Evolutionary conservation across 2,113 vertebrate species (phyloP), one percentile per base, ranked within the genome.

Genomic region (Agelaius phoeniceus): DNA sequence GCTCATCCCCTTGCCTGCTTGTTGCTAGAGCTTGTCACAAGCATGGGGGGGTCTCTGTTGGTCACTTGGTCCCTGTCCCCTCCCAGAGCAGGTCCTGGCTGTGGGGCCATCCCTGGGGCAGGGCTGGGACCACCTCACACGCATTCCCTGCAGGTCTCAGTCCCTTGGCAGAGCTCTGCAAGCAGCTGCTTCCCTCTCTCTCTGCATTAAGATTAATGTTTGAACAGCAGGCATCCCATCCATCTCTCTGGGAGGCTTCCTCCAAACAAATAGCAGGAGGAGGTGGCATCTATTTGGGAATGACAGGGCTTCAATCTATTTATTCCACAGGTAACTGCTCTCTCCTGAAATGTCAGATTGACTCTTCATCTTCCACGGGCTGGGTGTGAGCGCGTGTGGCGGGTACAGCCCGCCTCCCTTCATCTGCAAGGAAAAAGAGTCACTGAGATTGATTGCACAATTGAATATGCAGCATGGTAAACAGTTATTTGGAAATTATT

Each of bases 401-500:
- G 13, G 33, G 27, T 0, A 0, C 7, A 3, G 10, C 46, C 46
- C 8, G 4, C 75, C 86, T 52, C 3, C 65, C 13, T 55, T 73
- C 92, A 57, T 96, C 57, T 77, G 66, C 89, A 84, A 49, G 92
- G 77, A 85, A 83, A 83, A 86, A 26, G 90, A 93, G 86, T 79
- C 87, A 33, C 87, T 41, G 83, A 75, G 90, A 96, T 86, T 96
- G 94, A 97, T 91, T 87, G 95, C 88, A 72, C 77, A 30, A 49
- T 4, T 84, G 83, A 87, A 69, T 88, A 65, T 76, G 87, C 91
- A 94, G 55, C 62, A 27, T 68, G 87, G 82, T 72, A 92, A 96
- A 83, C 74, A 80, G 83, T 84, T 94, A 90, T 94, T 96, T 90
- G 89, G 83, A 88, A 94, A 86, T 79, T 76, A 91, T 93, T 95